These are phyloP conservation scores for Drosophila auraria DNA, from an alignment of 1,140 invertebrate genomes.

Conservation along the genomic window DNA sequence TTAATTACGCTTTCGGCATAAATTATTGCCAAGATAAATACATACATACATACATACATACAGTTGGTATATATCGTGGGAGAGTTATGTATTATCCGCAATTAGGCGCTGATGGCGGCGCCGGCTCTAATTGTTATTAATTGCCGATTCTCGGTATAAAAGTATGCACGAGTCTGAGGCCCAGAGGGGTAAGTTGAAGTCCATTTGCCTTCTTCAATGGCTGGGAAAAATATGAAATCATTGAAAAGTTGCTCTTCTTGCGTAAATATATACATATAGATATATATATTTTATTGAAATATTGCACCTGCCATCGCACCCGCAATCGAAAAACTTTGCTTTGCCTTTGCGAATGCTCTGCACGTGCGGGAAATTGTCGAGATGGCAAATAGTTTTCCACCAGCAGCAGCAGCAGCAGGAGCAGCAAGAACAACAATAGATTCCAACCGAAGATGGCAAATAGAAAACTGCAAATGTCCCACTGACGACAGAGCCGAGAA, in stretches of 20 bases:
- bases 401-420: conserved; percentile 34
- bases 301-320: conserved; percentile 56
- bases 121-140: conserved; percentile 76
- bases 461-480: conserved; percentile 80
- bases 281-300: conserved; percentile 81
- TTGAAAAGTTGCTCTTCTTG: conserved; percentile 59
- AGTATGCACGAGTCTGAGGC: background rate
- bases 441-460: conserved; percentile 57
- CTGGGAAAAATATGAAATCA: conserved; percentile 69
- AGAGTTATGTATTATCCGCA: conserved; percentile 68
- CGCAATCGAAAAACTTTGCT: conserved; percentile 57
- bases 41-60: conserved; percentile 29
- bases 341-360: conserved; percentile 63
- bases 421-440: conserved; percentile 38
- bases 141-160: conserved; percentile 50
- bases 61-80: background rate
- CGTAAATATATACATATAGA: conserved; percentile 25
- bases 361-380: conserved; percentile 82
- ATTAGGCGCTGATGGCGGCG: conserved; percentile 67
- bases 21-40: conserved; percentile 69
- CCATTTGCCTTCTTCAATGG: conserved; percentile 63
- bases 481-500: conserved; percentile 65
- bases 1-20: conserved; percentile 82
- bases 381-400: conserved; percentile 82
- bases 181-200: conserved; percentile 5